phyloP scores from a whole-genome alignment of 2,888 invertebrate species.

The Neria commutata region DNA sequence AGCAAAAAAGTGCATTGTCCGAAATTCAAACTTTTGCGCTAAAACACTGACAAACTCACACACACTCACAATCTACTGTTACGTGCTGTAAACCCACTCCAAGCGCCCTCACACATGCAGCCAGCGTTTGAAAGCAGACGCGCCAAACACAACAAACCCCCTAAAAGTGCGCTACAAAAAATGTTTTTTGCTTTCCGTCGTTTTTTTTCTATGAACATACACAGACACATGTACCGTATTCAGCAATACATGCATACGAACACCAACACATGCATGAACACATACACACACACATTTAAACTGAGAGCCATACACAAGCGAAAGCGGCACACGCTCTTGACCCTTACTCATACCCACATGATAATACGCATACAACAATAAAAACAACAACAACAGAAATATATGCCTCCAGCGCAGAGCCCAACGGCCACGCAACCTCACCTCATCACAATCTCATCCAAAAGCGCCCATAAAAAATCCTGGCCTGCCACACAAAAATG shows the following conservation, averaged over 20 bases:
- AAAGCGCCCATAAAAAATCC: not conserved
- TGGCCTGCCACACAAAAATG: not conserved
- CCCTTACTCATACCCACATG: too few species aligned
- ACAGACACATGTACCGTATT: not conserved
- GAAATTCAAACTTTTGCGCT: conserved; percentile 25
- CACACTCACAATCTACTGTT: not conserved
- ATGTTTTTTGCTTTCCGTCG: too few species aligned
- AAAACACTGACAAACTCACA: conserved; percentile 33
- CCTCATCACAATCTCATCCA: not conserved
- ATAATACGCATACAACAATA: too few species aligned
- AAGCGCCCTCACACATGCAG: not conserved
- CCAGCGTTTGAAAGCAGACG: not conserved
- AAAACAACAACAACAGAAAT: too few species aligned
- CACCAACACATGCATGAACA: not conserved
- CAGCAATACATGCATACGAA: not conserved
- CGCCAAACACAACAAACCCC: not conserved
- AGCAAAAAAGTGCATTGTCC: conserved; percentile 32
- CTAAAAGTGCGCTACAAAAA: too few species aligned
- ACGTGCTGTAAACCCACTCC: too few species aligned
- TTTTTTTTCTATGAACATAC: too few species aligned
- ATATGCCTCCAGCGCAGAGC: not conserved
- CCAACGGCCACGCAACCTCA: not conserved
- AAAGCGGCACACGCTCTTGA: not conserved
- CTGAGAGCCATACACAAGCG: not conserved
- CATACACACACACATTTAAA: too few species aligned